These are phyloP conservation scores for Eupithecia insigniata DNA, from an alignment of 2,888 invertebrate species.

Conservation along the genomic window DNA sequence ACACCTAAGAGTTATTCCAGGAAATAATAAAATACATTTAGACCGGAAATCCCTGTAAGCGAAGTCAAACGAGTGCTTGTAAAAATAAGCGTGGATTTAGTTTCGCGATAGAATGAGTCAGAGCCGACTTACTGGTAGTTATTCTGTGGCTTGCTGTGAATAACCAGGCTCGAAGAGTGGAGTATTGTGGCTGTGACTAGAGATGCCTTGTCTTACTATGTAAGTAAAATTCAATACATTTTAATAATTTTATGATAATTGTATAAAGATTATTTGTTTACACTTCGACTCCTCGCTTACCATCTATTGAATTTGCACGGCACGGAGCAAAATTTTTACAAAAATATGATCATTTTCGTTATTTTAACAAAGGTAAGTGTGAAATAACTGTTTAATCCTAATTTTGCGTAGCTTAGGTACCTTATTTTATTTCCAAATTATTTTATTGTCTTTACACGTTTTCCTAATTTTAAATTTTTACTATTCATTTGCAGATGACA, in stretches of 20 bases:
- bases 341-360: not conserved
- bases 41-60: constrained; percentile 33
- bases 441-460: too few relatives aligned
- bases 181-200: not conserved
- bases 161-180: constrained; percentile 8
- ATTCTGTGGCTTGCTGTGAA: constrained; percentile 26
- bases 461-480: too few relatives aligned
- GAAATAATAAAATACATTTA: constrained; percentile 29
- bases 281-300: not conserved
- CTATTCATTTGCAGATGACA: too few relatives aligned
- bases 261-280: not conserved
- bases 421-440: too few relatives aligned
- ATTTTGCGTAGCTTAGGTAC: too few relatives aligned
- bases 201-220: not conserved
- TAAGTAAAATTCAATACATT: not conserved
- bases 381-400: not conserved
- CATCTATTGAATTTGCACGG: not conserved
- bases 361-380: not conserved
- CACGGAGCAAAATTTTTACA: not conserved
- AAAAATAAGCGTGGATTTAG: constrained; percentile 32
- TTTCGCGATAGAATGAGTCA: constrained; percentile 34
- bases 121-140: constrained; percentile 21
- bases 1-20: constrained; percentile 11
- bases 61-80: constrained; percentile 28
- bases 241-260: not conserved